A percentile compares a stretch with the other conserved stretches of the same genome.
phyloP scores from a whole-genome alignment of 37 sponge, comb jelly and placozoan genomes.

The Oscarella lobularis region DNA sequence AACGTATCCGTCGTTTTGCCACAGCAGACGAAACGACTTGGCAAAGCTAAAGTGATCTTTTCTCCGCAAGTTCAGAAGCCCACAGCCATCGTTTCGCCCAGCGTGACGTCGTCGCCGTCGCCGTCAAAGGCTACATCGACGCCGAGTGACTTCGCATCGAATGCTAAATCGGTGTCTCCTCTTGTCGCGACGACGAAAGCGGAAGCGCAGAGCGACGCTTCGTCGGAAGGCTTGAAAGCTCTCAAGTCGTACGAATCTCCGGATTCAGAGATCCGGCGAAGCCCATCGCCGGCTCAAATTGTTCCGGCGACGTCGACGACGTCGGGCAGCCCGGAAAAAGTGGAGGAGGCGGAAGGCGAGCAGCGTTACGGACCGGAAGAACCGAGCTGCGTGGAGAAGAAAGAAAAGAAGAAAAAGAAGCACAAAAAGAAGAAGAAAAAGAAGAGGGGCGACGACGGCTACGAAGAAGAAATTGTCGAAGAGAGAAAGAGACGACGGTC shows the following conservation, averaged over 20 bases:
- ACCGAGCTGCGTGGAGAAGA: background rate
- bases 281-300: background rate
- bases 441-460: background rate
- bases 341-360: background rate
- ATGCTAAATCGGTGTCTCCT: background rate
- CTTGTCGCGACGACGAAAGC: background rate
- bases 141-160: background rate
- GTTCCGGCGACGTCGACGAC: conserved; percentile 8
- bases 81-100: background rate
- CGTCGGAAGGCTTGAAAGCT: background rate
- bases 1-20: too few species aligned
- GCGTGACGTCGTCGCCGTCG: background rate
- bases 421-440: background rate
- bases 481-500: background rate
- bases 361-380: conserved; percentile 3
- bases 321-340: background rate
- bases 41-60: too few species aligned
- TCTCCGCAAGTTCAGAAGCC: too few species aligned
- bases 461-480: conserved; percentile 5
- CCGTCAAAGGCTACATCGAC: background rate
- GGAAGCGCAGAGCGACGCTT: background rate
- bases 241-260: background rate
- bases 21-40: too few species aligned
- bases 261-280: background rate
- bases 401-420: conserved; percentile 19